Percentiles rank a stretch among this genome's conserved stretches.
phyloP scores from a whole-genome alignment of 2,888 invertebrate species.

The Oligia fasciuncula region DNA sequence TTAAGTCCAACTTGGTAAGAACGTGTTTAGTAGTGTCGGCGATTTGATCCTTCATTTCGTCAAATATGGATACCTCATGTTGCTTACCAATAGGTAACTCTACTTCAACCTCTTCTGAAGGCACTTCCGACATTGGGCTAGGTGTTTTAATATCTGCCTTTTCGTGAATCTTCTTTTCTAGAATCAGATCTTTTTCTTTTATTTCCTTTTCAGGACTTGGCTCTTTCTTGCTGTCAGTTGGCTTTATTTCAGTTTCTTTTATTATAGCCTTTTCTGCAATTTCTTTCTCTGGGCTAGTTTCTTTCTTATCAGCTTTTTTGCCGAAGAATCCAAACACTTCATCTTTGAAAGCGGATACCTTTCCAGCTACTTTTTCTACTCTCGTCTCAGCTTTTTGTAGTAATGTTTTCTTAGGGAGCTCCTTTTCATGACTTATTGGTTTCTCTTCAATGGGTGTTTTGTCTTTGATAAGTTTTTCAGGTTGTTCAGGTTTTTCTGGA shows the following conservation, averaged over 20 bases:
- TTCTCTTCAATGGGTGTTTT: conserved; percentile 16
- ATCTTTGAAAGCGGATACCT: conserved; percentile 55
- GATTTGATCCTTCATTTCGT: conserved; percentile 40
- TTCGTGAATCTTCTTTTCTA: conserved; percentile 39
- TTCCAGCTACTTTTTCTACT: conserved; percentile 59
- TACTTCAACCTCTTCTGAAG: background rate
- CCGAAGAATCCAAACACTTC: conserved; percentile 64
- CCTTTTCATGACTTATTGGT: conserved; percentile 44
- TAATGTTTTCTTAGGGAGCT: conserved; percentile 59
- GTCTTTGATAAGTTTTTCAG: conserved; percentile 10
- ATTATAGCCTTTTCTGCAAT: conserved; percentile 16
- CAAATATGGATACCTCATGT: conserved; percentile 43
- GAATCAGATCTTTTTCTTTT: conserved; percentile 1
- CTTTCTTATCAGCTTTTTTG: conserved; percentile 70
- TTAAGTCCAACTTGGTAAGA: conserved; percentile 7
- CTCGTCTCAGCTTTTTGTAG: conserved; percentile 57
- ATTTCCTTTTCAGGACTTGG: conserved; percentile 25
- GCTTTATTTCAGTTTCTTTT: conserved; percentile 14
- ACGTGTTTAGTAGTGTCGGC: conserved; percentile 16
- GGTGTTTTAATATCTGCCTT: conserved; percentile 23
- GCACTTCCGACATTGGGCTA: conserved; percentile 10
- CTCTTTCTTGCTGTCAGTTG: conserved; percentile 3
- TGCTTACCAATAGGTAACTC: background rate
- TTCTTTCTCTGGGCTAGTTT: conserved; percentile 74
- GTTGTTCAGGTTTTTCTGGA: conserved; percentile 19